Evolutionary conservation across 2,888 invertebrate species (phyloP), one percentile per base, ranked within the genome.

Genomic region (Willowsia nigromaculata): DNA sequence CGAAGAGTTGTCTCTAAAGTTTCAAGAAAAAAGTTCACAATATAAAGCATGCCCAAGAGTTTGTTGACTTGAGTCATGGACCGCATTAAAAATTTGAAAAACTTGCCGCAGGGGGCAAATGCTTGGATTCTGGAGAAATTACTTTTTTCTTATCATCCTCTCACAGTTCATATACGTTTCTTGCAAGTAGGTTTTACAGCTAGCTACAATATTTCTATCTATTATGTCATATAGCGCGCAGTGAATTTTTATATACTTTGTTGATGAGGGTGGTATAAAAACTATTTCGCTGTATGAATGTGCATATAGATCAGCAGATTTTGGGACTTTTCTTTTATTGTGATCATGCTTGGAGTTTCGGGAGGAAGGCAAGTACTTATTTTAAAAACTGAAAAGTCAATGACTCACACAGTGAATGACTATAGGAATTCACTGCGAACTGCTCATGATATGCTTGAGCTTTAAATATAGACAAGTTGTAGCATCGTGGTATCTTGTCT

Each of bases 11-110:
- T 59, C 59, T 82, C 82, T 37, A 37, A 84, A 74, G 33, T 9
- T 27, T 59, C 80, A 80, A n/a, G 59, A 59, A 80, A 76, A 56
- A 65, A 62, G 27, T 71, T 74, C 76, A 50, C 47, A 82, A 82
- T 56, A 13, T 53, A 76, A 33, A 76, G 65, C 62, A 65, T 88
- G 62, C 62, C 18, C 76, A 37, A 82, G 88, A 88, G 88, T 88
- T 88, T 88, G 82, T 88, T 88, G 88, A 88, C 88, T 88, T 88
- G 83, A 83, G 82, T 88, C 88, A 88, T 88, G 88, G 88, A 83
- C 88, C 88, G 83, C 88, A 88, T 88, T 88, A 88, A 88, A 88
- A 88, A 83, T 43, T 82, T 76, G 76, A 59, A 83, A 86, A 88
- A 56, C 25, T 76, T 76, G 88, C 88, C 83, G 74, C 62, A 88